Evolutionary conservation across 1,140 invertebrate species (phyloP).

Genomic region (Drosophila lini): DNA sequence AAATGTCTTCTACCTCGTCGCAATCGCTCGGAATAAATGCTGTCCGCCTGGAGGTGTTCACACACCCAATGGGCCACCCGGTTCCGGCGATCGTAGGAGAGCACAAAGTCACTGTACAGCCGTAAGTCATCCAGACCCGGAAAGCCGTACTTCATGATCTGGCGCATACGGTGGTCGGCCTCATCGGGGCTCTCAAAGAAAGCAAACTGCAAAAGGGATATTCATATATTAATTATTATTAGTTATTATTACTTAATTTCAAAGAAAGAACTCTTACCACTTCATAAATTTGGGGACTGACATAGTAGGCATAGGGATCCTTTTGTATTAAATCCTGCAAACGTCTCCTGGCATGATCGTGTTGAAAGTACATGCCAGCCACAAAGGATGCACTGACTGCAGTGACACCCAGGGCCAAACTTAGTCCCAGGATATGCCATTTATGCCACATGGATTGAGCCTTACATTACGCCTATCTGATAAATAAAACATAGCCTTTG

Average conservation of each 20-base stretch:
- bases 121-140: conserved; percentile 94
- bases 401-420: conserved; percentile 34
- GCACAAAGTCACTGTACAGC: conserved; percentile 95
- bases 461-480: background rate
- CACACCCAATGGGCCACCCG: conserved; percentile 98
- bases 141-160: conserved; percentile 97
- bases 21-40: conserved; percentile 85
- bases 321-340: conserved; percentile 50
- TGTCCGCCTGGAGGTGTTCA: conserved; percentile 92
- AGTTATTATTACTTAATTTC: background rate
- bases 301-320: conserved; percentile 73
- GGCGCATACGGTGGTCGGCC: conserved; percentile 84
- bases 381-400: conserved; percentile 41
- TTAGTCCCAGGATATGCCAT: conserved; percentile 49
- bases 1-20: conserved; percentile 91
- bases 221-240: too few species aligned
- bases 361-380: conserved; percentile 65
- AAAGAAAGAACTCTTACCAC: conserved; percentile 34
- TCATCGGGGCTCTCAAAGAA: conserved; percentile 33
- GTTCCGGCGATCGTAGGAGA: conserved; percentile 96
- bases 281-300: conserved; percentile 60
- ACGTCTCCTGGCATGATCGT: conserved; percentile 36
- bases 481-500: background rate
- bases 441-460: conserved; percentile 14
- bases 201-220: conserved; percentile 24